Evolutionary conservation across 2,888 invertebrate species (phyloP), one percentile per base, ranked within the genome.

Genomic region (Eristalinus sepulchralis): DNA sequence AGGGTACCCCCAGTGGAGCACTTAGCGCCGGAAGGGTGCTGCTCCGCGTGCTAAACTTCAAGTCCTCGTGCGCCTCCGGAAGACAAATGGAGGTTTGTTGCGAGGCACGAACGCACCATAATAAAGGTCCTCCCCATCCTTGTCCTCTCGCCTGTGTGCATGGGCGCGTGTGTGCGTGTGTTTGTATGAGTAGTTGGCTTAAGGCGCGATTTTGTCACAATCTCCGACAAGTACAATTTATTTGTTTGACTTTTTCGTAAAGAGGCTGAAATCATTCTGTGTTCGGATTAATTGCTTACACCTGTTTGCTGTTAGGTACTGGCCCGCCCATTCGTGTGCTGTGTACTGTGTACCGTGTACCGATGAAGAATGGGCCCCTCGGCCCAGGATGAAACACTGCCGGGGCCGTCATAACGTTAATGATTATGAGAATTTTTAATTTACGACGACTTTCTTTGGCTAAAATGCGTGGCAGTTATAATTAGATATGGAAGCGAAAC

Each of bases 371-470:
- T 67, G 62, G 68, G 17, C 47, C 47, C 68, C 75, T 66, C 24
- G 57, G 55, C 63, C 63, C 34, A 24, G 57, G 63, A 75, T 39
- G 75, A 36, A 67, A 68, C 68, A 47, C 64, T 60, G 53, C 39
- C n/a, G 27, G 36, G 57, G 39, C 36, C 67, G 17, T 81, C 84
- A 77, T 78, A 85, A 85, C 82, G 55, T 82, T 73, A 82, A 78
- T 85, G 72, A 85, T 85, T 85, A 82, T 70, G 82, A 82, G 85
- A 70, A 82, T 85, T 85, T 81, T 77, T 76, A 77, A 85, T 85
- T 81, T 81, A 85, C 81, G 81, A 70, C 2, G 31, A 34, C 33
- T 36, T 47, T 70, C 70, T 24, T 39, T 66, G 66, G 72, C 77
- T 17, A 17, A 47, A 85, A 85, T 85, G 84, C 81, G 84, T 77